phyloP scores from a whole-genome alignment of 2,113 vertebrate species.

The Anarhynchus alexandrinus region DNA sequence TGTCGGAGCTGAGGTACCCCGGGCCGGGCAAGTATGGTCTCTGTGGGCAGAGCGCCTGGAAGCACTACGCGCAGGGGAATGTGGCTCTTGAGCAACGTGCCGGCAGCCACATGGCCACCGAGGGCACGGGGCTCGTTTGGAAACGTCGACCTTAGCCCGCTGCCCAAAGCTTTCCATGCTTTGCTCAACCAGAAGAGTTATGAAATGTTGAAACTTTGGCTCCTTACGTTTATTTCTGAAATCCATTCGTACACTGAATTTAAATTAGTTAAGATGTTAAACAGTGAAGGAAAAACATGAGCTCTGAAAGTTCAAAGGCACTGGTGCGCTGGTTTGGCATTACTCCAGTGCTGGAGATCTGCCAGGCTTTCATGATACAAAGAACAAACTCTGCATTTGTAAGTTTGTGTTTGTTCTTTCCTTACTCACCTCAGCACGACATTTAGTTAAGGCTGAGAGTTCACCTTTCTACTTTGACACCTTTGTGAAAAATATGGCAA shows the following conservation, averaged over 20 bases:
- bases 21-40: too few relatives aligned
- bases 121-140: accelerated
- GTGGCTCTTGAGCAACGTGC: neutral
- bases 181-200: neutral
- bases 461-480: slow-evolving; percentile 5
- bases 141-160: accelerated
- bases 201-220: neutral
- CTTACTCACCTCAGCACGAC: neutral
- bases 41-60: neutral
- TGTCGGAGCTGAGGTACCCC: too few relatives aligned
- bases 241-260: neutral
- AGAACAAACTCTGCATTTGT: neutral
- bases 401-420: neutral
- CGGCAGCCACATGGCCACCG: accelerated
- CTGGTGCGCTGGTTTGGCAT: neutral
- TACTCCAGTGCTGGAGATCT: neutral
- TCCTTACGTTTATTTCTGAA: neutral
- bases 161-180: neutral
- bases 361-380: neutral
- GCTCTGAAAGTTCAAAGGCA: neutral
- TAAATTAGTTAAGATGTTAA: neutral
- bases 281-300: neutral
- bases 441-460: neutral
- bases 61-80: accelerated
- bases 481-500: neutral